Evolutionary conservation across 30 jellyfish, hydroid and myxozoan genomes (phyloP).

Genomic region (Pseudorhiza aurosa): DNA sequence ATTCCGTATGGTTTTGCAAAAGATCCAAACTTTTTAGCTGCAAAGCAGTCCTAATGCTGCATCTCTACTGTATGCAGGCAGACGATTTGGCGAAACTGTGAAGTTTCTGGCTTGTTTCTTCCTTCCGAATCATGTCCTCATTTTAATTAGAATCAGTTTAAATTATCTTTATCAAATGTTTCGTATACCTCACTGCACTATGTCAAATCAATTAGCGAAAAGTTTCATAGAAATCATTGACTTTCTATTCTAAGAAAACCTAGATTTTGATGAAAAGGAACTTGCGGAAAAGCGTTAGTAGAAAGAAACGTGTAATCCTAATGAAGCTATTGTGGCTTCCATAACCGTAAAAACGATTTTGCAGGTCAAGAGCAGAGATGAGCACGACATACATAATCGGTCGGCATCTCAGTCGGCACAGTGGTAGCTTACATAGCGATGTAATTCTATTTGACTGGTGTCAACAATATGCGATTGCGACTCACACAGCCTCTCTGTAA

Average conservation of each 20-base stretch:
- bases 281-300: slow-evolving; percentile 13
- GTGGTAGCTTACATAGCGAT: not conserved
- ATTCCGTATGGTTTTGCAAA: too few species aligned
- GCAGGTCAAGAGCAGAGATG: slow-evolving; percentile 41
- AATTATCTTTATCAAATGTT: not conserved
- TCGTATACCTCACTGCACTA: not conserved
- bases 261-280: slow-evolving; percentile 1
- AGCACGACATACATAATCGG: slow-evolving; percentile 40
- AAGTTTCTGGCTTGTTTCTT: not conserved
- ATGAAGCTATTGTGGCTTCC: slow-evolving; percentile 29
- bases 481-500: not conserved
- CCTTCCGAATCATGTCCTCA: not conserved
- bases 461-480: not conserved
- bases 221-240: not conserved
- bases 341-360: not conserved
- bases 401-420: slow-evolving; percentile 27
- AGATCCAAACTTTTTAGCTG: too few species aligned
- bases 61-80: too few species aligned
- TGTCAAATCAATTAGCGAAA: slow-evolving; percentile 32
- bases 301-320: slow-evolving; percentile 30
- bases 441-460: slow-evolving; percentile 12
- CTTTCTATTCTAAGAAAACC: slow-evolving; percentile 9
- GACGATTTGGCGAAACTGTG: not conserved
- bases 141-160: slow-evolving; percentile 10
- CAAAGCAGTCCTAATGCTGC: too few species aligned